Percentiles rank a stretch among this genome's conserved stretches.
These are phyloP conservation scores for Hybognathus amarus DNA, from an alignment of 2,797 vertebrate species.

Conservation along the genomic window DNA sequence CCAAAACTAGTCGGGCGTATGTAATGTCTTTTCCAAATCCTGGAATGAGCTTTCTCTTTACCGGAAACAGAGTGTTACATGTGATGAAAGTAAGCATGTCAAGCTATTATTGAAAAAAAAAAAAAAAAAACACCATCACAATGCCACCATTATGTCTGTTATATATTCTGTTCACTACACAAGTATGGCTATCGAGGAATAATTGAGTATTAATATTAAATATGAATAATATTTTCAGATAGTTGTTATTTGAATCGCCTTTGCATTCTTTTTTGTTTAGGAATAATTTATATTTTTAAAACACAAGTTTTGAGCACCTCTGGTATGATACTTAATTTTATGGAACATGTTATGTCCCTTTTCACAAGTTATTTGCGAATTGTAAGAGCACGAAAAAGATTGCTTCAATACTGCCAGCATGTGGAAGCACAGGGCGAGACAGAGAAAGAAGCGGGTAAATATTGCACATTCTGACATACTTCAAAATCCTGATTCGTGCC, in stretches of 20 bases:
- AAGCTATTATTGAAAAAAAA: neutral
- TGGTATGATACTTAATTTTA: neutral
- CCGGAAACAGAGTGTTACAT: neutral
- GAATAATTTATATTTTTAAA: neutral
- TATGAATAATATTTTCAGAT: neutral
- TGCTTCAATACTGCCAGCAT: no score
- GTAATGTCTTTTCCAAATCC: neutral
- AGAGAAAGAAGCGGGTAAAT: conserved; percentile 26
- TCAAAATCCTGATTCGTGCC: conserved; percentile 36
- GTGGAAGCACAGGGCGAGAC: neutral
- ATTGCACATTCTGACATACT: conserved; percentile 30
- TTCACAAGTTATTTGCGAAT: no score
- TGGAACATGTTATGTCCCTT: neutral
- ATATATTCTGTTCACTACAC: no score
- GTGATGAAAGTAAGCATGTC: neutral
- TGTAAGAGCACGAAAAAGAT: no score
- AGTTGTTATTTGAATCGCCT: no score
- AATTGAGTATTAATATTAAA: neutral
- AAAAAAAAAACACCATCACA: neutral
- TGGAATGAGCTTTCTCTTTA: neutral
- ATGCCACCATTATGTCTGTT: neutral
- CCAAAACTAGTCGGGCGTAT: neutral
- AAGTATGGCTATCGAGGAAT: neutral
- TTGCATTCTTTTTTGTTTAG: no score
- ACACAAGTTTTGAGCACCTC: neutral